A percentile compares a stretch with the other conserved stretches of the same genome.
Conservation (phyloP, 2,888 invertebrate species). For the Atherix ibis region DNA sequence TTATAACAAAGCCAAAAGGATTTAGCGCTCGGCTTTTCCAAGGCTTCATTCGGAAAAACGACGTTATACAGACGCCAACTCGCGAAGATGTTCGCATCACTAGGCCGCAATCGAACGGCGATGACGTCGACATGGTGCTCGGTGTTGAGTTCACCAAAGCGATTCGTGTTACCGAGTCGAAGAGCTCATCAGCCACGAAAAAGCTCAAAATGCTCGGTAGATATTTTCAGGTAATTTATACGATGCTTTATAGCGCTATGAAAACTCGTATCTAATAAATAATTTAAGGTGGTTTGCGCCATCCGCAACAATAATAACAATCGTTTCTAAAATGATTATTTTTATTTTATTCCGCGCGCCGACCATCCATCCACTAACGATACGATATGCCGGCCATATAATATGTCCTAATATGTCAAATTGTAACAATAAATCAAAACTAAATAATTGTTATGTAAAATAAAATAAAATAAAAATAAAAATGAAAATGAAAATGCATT, state of each 20-base stretch:
- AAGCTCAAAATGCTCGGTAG: conserved; percentile 47
- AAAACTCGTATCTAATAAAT: neutral
- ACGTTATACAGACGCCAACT: conserved; percentile 9
- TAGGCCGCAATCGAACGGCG: conserved; percentile 7
- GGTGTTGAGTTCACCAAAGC: conserved; percentile 30
- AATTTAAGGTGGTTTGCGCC: conserved; percentile 11
- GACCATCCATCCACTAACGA: too few species aligned
- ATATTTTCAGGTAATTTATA: conserved; percentile 50
- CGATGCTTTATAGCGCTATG: conserved; percentile 21
- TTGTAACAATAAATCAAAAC: too few species aligned
- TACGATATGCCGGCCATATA: too few species aligned
- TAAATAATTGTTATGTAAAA: too few species aligned
- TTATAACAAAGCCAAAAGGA: conserved; percentile 14
- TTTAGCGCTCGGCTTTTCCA: conserved; percentile 15
- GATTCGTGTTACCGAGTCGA: conserved; percentile 24
- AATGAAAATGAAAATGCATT: too few species aligned
- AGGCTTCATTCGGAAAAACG: conserved; percentile 11
- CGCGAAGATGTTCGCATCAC: conserved; percentile 13
- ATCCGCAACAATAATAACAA: conserved; percentile 13
- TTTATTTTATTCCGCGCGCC: too few species aligned
- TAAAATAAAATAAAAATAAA: too few species aligned
- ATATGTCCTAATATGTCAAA: too few species aligned
- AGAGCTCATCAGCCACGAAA: conserved; percentile 32
- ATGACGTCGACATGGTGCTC: conserved; percentile 28
- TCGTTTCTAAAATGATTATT: conserved; percentile 8